These are phyloP conservation scores for Dromiciops gliroides DNA, from an alignment of 2,113 vertebrate genomes.

Conservation along the genomic window DNA sequence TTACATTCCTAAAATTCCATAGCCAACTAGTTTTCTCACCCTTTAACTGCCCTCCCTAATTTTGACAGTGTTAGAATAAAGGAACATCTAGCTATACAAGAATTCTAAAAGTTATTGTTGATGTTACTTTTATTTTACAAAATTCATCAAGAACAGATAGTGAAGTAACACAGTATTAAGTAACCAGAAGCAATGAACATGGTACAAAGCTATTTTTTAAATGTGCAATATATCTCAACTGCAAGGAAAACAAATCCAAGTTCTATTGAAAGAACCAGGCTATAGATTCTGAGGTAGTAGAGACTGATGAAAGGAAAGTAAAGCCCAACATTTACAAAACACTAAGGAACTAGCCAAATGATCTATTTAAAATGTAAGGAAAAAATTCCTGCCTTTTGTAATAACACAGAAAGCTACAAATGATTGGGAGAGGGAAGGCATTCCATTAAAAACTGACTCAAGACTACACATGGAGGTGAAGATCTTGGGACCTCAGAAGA, in stretches of 20 bases:
- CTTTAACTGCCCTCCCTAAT: conserved; percentile 36
- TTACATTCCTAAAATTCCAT: conserved; percentile 34
- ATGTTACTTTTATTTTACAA: conserved; percentile 79
- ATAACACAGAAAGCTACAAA: conserved; percentile 50
- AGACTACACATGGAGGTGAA: conserved; percentile 61
- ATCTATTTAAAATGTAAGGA: conserved; percentile 64
- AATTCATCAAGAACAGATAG: conserved; percentile 78
- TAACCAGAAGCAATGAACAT: conserved; percentile 74
- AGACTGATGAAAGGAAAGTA: conserved; percentile 66
- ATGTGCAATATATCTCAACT: conserved; percentile 78
- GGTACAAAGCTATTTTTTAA: conserved; percentile 70
- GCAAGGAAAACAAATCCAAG: conserved; percentile 67
- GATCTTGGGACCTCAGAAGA: conserved; percentile 66
- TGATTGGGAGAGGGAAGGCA: conserved; percentile 61
- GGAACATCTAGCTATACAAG: conserved; percentile 71
- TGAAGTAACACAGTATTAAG: conserved; percentile 78
- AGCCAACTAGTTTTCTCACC: conserved; percentile 20
- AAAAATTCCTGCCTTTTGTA: conserved; percentile 57
- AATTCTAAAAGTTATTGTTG: conserved; percentile 65
- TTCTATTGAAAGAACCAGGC: conserved; percentile 72
- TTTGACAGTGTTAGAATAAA: conserved; percentile 49
- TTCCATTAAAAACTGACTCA: conserved; percentile 63
- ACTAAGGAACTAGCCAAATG: conserved; percentile 45
- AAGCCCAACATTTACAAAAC: background rate
- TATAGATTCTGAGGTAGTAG: conserved; percentile 77